A percentile compares a stretch with the other conserved stretches of the same genome.
Evolutionary conservation across 2,797 vertebrate genomes (phyloP).

Genomic region (Phoebastria nigripes): DNA sequence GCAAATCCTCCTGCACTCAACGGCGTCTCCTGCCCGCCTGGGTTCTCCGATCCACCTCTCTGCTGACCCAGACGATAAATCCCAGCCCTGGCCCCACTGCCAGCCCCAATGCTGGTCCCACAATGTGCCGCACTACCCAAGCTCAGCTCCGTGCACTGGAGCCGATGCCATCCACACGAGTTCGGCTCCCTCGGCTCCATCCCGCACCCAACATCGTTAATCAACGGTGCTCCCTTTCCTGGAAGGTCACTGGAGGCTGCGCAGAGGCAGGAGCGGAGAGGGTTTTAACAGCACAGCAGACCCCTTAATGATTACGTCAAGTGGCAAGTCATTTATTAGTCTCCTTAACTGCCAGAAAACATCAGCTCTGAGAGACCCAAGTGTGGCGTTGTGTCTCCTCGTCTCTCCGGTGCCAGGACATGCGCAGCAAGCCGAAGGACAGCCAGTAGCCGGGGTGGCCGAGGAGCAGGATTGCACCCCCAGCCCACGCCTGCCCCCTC

Average conservation of each 20-base stretch:
- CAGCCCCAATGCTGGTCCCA: not conserved
- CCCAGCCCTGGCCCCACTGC: not conserved
- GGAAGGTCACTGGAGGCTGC: not conserved
- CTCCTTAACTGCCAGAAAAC: slow-evolving; percentile 21
- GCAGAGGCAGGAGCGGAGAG: not conserved
- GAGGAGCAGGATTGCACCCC: not conserved
- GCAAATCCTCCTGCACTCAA: not conserved
- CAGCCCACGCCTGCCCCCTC: not conserved
- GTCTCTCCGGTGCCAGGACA: not conserved
- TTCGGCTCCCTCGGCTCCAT: not conserved
- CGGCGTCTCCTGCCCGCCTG: accelerated
- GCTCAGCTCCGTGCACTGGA: accelerated
- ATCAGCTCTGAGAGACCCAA: not conserved
- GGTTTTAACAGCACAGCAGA: slow-evolving; percentile 23
- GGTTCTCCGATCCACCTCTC: not conserved
- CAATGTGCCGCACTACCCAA: accelerated
- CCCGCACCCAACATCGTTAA: not conserved
- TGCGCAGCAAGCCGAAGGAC: not conserved
- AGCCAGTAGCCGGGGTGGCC: not conserved
- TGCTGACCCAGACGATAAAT: not conserved
- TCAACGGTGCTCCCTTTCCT: not conserved
- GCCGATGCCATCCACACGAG: not conserved
- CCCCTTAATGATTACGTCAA: slow-evolving; percentile 17
- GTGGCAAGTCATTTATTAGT: slow-evolving; percentile 18
- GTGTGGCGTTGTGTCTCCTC: not conserved